These are phyloP conservation scores for Python bivittatus DNA, from an alignment of 2,113 vertebrate genomes.

Conservation along the genomic window DNA sequence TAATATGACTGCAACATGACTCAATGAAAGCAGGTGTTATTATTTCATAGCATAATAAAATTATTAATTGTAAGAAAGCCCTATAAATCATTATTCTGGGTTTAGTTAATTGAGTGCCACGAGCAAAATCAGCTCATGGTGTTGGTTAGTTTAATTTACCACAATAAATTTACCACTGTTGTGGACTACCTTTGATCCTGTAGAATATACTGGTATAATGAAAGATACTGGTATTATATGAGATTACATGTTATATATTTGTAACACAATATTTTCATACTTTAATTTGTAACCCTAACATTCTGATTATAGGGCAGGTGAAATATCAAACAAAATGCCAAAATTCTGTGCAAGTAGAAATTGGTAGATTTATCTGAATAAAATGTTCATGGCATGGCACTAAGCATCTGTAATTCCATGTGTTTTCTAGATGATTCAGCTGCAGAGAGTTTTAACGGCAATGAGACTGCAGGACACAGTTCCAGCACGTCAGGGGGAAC, in stretches of 20 bases:
- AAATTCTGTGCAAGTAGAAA: background rate
- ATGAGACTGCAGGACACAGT: slow-evolving; percentile 79
- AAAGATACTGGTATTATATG: background rate
- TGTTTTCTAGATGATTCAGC: slow-evolving; percentile 83
- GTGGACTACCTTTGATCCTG: background rate
- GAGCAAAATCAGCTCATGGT: background rate
- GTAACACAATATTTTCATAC: background rate
- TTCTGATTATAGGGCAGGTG: background rate
- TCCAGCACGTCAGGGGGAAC: slow-evolving; percentile 76
- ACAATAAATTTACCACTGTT: background rate
- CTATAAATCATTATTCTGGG: background rate
- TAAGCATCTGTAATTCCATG: slow-evolving; percentile 65
- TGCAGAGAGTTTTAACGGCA: slow-evolving; percentile 83
- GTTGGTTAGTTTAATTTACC: background rate
- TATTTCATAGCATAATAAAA: background rate
- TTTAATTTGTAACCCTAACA: background rate
- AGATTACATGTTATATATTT: background rate
- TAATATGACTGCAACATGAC: background rate
- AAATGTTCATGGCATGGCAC: slow-evolving; percentile 49
- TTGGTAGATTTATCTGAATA: background rate
- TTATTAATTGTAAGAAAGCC: background rate
- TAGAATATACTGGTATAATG: background rate
- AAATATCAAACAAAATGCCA: background rate
- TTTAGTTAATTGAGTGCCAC: background rate
- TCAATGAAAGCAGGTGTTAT: background rate